Percentiles rank a stretch among this genome's conserved stretches.
Conservation (phyloP, 2,888 invertebrate genomes). For the Pyrgus malvae region DNA sequence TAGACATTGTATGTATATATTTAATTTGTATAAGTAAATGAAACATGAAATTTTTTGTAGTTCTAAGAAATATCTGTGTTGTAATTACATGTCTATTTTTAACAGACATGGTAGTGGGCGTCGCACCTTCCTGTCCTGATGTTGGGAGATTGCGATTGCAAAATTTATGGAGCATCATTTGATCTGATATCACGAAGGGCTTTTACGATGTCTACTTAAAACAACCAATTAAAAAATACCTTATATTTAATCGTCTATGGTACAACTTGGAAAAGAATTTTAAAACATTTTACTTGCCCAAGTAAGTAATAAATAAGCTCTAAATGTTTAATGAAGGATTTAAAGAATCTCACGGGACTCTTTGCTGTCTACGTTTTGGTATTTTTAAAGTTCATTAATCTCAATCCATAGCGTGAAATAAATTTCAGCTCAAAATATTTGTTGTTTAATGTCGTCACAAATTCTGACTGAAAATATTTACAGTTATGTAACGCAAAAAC, state of each 20-base stretch:
- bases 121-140: conserved; percentile 10
- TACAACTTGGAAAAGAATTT: conserved; percentile 1
- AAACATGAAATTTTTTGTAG: no score
- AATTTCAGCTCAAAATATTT: background rate
- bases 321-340: background rate
- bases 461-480: background rate
- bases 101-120: conserved; percentile 13
- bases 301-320: conserved; percentile 1
- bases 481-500: background rate
- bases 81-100: conserved; percentile 5
- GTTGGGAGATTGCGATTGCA: conserved; percentile 8
- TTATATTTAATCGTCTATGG: conserved; percentile 10
- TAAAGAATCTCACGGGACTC: background rate
- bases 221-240: conserved; percentile 21
- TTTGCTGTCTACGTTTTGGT: background rate
- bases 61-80: no score
- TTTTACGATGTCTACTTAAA: conserved; percentile 8
- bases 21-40: no score
- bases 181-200: conserved; percentile 15
- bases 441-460: background rate
- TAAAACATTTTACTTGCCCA: background rate
- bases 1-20: no score
- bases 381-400: background rate
- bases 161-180: conserved; percentile 23
- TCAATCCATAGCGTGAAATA: background rate